These are phyloP conservation scores for Girardia tigrina DNA, from an alignment of 2,888 invertebrate species.

Conservation along the genomic window DNA sequence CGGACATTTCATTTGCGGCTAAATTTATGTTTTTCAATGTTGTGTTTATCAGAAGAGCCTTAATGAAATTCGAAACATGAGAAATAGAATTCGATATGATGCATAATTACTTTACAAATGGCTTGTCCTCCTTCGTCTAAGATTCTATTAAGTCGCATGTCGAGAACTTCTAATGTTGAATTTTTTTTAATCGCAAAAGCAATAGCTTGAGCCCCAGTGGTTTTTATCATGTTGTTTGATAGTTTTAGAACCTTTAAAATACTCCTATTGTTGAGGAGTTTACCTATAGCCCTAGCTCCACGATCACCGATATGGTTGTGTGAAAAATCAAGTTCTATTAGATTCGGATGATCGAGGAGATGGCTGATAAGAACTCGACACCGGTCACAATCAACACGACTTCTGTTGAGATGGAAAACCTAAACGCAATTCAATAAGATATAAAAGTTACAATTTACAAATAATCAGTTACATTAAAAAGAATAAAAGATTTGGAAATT, in stretches of 20 bases:
- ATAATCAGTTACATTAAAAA: neutral
- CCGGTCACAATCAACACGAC: conserved; percentile 47
- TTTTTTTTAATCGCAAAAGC: conserved; percentile 50
- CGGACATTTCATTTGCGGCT: conserved; percentile 48
- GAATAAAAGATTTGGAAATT: neutral
- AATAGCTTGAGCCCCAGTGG: conserved; percentile 49
- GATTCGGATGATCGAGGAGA: conserved; percentile 47
- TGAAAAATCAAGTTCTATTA: conserved; percentile 47
- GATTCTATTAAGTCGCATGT: conserved; percentile 46
- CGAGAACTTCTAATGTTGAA: conserved; percentile 42
- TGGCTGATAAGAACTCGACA: conserved; percentile 48
- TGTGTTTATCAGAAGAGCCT: conserved; percentile 45
- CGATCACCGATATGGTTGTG: conserved; percentile 49
- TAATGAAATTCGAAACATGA: neutral
- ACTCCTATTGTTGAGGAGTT: conserved; percentile 49
- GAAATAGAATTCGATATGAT: neutral
- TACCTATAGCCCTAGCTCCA: conserved; percentile 50
- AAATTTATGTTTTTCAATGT: conserved; percentile 46
- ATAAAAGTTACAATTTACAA: neutral
- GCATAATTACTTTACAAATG: conserved; percentile 41
- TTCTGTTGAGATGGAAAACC: conserved; percentile 28
- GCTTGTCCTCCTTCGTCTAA: conserved; percentile 51
- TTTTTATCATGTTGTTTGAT: conserved; percentile 46
- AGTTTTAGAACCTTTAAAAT: conserved; percentile 42
- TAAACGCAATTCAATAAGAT: neutral